Percentiles rank a stretch among this genome's conserved stretches.
Evolutionary conservation across 2,113 vertebrate genomes (phyloP).

Genomic region (Hemiscyllium ocellatum): DNA sequence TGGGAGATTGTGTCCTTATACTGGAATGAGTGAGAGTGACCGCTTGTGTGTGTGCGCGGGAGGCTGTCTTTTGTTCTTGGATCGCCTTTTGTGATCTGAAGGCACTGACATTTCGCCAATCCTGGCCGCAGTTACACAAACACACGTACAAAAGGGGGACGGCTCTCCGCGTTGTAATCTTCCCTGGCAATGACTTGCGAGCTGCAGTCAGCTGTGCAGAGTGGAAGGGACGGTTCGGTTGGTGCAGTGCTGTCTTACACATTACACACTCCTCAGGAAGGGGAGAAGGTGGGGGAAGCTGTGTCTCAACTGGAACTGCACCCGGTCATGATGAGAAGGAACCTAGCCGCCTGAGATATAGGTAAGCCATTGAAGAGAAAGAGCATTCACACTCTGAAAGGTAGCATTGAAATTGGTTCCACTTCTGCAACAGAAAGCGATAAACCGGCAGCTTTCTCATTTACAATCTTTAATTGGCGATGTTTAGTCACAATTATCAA

Average conservation of each 20-base stretch:
- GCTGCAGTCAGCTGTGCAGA: not conserved
- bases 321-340: not conserved
- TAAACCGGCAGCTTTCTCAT: not conserved
- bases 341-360: too few relatives aligned
- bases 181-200: not conserved
- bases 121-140: not conserved
- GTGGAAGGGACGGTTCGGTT: not conserved
- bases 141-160: not conserved
- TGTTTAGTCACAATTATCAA: not conserved
- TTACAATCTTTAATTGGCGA: not conserved
- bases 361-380: not conserved
- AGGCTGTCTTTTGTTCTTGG: not conserved
- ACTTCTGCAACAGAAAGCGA: not conserved
- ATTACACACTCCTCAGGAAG: not conserved
- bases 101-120: not conserved
- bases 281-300: not conserved
- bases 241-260: not conserved
- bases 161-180: not conserved
- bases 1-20: too few relatives aligned
- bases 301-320: not conserved
- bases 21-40: not conserved
- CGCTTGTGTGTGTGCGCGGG: not conserved
- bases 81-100: not conserved
- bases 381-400: not conserved
- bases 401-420: not conserved